Percentiles rank a stretch among this genome's conserved stretches.
phyloP scores from a whole-genome alignment of 2,113 vertebrate genomes.

The Pyrgilauda ruficollis region DNA sequence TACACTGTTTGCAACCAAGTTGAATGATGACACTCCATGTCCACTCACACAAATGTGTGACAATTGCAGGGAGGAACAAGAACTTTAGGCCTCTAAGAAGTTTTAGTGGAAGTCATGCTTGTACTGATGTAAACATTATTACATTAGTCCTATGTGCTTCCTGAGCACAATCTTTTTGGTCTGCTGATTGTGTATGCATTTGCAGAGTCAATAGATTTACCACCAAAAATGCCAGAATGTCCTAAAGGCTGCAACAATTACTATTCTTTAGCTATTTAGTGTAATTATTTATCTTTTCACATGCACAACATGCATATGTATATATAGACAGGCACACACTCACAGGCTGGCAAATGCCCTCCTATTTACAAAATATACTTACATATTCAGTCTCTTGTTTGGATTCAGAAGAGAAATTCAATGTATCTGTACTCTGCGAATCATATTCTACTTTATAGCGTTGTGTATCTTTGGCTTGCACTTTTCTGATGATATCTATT shows the following conservation, averaged over 20 bases:
- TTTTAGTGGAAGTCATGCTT: neutral
- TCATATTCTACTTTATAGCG: constrained; percentile 85
- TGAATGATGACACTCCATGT: neutral
- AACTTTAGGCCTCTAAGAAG: neutral
- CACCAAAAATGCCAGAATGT: neutral
- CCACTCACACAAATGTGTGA: neutral
- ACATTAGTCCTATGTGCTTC: fast-evolving
- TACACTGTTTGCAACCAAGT: constrained; percentile 17
- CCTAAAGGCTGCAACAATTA: neutral
- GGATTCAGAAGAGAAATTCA: constrained; percentile 88
- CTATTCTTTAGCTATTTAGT: neutral
- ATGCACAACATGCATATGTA: neutral
- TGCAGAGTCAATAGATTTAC: neutral
- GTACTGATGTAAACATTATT: neutral
- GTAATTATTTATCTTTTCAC: neutral
- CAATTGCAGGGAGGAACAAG: neutral
- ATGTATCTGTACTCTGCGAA: constrained; percentile 82
- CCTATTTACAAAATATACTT: constrained; percentile 65
- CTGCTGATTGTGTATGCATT: neutral
- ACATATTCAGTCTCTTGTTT: constrained; percentile 90
- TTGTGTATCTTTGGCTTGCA: constrained; percentile 82
- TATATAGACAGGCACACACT: fast-evolving
- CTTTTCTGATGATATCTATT: constrained; percentile 81
- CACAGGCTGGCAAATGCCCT: neutral
- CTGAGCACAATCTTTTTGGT: neutral